phyloP scores from a whole-genome alignment of 2,113 vertebrate species.

The Campylorhamphus procurvoides region DNA sequence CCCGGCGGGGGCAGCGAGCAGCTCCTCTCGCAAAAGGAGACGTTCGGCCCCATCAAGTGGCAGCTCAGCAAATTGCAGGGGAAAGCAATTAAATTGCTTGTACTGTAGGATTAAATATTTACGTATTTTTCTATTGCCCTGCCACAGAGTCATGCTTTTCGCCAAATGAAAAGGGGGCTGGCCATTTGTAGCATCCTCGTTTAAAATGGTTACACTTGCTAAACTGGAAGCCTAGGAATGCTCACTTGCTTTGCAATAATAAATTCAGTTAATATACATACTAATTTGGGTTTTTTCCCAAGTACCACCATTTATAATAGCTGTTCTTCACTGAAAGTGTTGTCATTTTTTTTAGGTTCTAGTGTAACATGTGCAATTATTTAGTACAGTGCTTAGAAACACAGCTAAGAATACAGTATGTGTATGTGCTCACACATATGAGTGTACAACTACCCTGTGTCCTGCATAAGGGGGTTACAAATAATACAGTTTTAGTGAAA shows the following conservation, averaged over 20 bases:
- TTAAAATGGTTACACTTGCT: neutral
- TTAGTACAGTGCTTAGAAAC: neutral
- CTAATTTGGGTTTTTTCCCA: neutral
- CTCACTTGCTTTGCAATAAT: neutral
- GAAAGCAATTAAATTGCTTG: accelerated
- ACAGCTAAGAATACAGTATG: neutral
- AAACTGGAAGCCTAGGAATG: neutral
- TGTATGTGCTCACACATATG: neutral
- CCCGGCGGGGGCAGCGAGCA: neutral
- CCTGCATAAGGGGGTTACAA: neutral
- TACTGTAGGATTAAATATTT: neutral
- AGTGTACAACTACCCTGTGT: neutral
- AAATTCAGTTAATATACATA: neutral
- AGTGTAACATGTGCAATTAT: neutral
- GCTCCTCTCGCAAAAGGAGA: neutral
- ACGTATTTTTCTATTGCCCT: neutral
- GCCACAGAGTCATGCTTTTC: neutral
- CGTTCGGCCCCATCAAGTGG: conserved; percentile 71
- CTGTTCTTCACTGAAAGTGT: neutral
- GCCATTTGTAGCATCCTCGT: neutral
- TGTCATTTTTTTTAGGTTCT: neutral
- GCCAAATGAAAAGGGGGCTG: neutral
- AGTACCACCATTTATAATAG: neutral
- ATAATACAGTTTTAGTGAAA: neutral
- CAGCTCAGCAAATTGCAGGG: conserved; percentile 29